Evolutionary conservation across 2,888 invertebrate genomes (phyloP), one percentile per base, ranked within the genome.

Genomic region (Gymnocheta viridis): DNA sequence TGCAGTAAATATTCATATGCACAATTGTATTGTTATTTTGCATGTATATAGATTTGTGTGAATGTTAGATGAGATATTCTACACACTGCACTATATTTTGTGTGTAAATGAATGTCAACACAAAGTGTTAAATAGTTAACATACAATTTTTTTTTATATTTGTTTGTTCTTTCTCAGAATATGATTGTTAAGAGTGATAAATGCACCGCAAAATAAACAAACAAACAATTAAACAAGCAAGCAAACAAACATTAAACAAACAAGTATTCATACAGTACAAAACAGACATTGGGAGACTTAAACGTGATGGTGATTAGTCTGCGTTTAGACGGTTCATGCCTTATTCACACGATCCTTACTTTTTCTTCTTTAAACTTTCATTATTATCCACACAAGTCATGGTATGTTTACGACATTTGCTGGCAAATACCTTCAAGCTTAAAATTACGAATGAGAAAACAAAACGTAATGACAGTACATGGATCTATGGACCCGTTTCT

Each of bases 151-250:
- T 67, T 64, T 69, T 38, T 22, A 17, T 19, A 7, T 35, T 14
- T 79, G n/a, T 35, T 19, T 24, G 35, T 41, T 66, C 32, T 54
- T 54, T 22, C 32, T 66, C 19, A 24, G 22, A 60, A 41, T 73
- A 47, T 81, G 81, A 69, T 81, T 81, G 77, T 81, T 73, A 56
- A 73, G 69, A 78, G 79, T 90, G 89, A 90, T 90, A 89, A 89
- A 89, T 89, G 82, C 88, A 89, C 89, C 90, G 88, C 89, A 90
- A 88, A 88, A 90, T 88, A 90, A 89, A 83, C 74, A 85, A 41
- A 44, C 32, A 66, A 74, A 70, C 32, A 66, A 74, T 62, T 5
- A 29, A 56, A 32, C 35, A 47, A 38, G 7, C 4, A 90, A 89
- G 82, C 74, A 85, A 41, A 44, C 32, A 66, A 74, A 70, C n/a